phyloP scores from a whole-genome alignment of 2,888 invertebrate genomes.

The Campoletis raptor region DNA sequence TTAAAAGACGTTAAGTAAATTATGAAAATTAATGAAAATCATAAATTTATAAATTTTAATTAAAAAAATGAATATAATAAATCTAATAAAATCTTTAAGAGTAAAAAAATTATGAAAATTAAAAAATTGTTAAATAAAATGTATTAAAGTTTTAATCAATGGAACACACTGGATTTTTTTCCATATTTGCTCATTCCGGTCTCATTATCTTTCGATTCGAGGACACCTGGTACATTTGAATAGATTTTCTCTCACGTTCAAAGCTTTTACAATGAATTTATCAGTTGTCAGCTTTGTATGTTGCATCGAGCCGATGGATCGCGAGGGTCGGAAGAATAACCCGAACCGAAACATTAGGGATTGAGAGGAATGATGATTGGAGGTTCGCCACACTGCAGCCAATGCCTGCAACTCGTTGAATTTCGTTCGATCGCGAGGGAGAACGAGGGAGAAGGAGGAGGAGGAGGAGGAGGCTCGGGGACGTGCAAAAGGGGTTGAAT shows the following conservation, averaged over 20 bases:
- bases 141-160: too few relatives aligned
- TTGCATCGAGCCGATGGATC: not conserved
- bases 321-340: slow-evolving; percentile 32
- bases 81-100: too few relatives aligned
- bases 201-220: not conserved
- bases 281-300: slow-evolving; percentile 37
- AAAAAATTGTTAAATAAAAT: too few relatives aligned
- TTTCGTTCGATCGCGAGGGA: slow-evolving; percentile 1
- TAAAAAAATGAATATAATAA: too few relatives aligned
- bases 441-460: not conserved
- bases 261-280: slow-evolving; percentile 55
- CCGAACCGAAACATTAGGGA: slow-evolving; percentile 39
- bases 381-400: slow-evolving; percentile 43
- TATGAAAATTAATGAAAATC: too few relatives aligned
- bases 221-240: not conserved
- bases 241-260: slow-evolving; percentile 7
- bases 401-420: slow-evolving; percentile 34
- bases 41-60: too few relatives aligned
- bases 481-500: slow-evolving; percentile 23
- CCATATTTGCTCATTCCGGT: not conserved
- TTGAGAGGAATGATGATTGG: slow-evolving; percentile 58
- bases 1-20: too few relatives aligned
- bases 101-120: too few relatives aligned
- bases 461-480: not conserved
- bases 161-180: not conserved